Evolutionary conservation across 2,797 vertebrate species (phyloP), one percentile per base, ranked within the genome.

Genomic region (Linurgus olivaceus): DNA sequence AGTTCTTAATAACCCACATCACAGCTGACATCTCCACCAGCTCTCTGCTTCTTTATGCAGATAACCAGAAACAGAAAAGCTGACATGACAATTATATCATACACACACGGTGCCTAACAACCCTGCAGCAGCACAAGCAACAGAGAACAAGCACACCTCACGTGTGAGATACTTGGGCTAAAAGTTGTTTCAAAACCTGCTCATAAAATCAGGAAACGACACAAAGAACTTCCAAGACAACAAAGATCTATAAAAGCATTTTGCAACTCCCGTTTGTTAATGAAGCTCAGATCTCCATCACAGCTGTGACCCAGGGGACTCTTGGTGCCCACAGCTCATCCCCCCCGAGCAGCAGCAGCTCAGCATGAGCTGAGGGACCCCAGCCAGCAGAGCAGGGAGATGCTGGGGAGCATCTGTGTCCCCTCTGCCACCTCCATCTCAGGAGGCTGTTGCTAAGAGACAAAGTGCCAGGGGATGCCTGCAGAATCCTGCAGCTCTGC

Each of bases 21-120:
- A 87, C 57, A 95, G 86, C 68, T 87, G 86, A 90, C 72, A 95
- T 83, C 72, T 94, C 81, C 79, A 94, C 82, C 75, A 88, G 62
- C 44, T 88, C 81, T 72, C 75, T 78, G 83, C 73, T 73, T 77
- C 78, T 55, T 88, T 66, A 63, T 29, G 75, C 17, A 93, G 87
- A 86, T 73, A 96, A 92, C 52, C 78, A 86, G 79, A 59, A 93
- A 59, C 63, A 88, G 83, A 61, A 80, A 72, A 68, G 82, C 37
- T 92, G 91, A 91, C 68, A 45, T 3, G 45, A 72, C 81, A 68
- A 40, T 80, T 66, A 33, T 9, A 76, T 8, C 37, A 61, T 13
- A 61, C 35, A 75, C 51, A 62, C 54, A 23, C 6, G 11, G 23
- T 37, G 67, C 75, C 61, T 28, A 48, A 77, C 81, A 71, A 28